phyloP scores from a whole-genome alignment of 2,113 vertebrate species.

The Macroglossus sobrinus region DNA sequence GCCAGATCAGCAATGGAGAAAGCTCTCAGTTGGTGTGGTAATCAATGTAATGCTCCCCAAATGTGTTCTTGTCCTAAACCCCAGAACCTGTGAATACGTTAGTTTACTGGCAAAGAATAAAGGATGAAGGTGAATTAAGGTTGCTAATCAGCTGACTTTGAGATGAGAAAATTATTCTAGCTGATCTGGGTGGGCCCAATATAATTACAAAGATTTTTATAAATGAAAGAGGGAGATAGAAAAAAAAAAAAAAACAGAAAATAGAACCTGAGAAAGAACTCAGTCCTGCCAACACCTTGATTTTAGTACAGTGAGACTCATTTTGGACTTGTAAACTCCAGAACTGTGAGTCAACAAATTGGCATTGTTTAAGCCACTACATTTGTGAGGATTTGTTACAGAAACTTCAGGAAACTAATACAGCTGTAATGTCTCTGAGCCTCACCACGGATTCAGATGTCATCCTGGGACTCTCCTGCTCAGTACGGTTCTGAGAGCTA shows the following conservation, averaged over 20 bases:
- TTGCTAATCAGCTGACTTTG: not conserved
- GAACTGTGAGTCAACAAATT: not conserved
- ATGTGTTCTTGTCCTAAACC: not conserved
- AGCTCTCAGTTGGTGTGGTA: not conserved
- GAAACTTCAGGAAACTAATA: not conserved
- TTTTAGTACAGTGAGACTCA: not conserved
- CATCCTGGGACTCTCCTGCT: not conserved
- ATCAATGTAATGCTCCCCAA: not conserved
- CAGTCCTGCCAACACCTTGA: not conserved
- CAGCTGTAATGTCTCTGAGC: not conserved
- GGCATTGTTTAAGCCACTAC: not conserved
- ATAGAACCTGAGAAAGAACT: not conserved
- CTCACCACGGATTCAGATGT: not conserved
- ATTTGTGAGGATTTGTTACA: not conserved
- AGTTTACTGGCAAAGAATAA: not conserved
- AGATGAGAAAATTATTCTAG: not conserved
- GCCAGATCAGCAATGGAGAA: not conserved
- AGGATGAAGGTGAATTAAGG: not conserved
- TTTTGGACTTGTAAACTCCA: not conserved
- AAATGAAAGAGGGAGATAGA: not conserved
- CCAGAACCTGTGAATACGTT: not conserved
- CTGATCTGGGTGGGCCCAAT: not conserved
- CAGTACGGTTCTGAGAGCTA: not conserved
- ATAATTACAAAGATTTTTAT: not conserved
- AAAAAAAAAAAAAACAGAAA: not conserved